Conservation (phyloP, 2,888 invertebrate genomes). For the Colletes collaris region DNA sequence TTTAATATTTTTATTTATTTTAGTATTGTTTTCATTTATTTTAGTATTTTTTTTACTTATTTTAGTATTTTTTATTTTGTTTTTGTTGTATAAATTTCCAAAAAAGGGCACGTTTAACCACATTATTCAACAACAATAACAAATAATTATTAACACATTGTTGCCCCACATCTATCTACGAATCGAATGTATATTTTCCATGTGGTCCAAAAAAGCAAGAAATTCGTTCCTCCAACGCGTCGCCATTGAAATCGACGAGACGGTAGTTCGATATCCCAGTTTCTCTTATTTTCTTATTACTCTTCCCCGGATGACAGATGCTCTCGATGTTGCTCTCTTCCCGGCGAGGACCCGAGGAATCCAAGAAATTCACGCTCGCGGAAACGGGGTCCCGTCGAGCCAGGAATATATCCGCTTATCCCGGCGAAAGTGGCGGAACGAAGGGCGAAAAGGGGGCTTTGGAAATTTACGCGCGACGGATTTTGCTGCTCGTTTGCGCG, state of each 20-base stretch:
- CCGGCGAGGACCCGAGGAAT: conserved; percentile 6
- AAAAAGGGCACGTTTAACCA: too few species aligned
- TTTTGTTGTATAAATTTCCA: too few species aligned
- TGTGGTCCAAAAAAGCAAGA: too few species aligned
- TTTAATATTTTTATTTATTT: too few species aligned
- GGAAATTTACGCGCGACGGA: conserved; percentile 69
- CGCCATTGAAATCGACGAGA: not conserved
- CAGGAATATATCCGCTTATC: conserved; percentile 58
- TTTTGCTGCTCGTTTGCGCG: conserved; percentile 67
- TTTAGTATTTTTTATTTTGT: too few species aligned
- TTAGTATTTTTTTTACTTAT: too few species aligned
- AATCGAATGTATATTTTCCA: too few species aligned
- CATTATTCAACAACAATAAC: too few species aligned
- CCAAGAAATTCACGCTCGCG: conserved; percentile 55
- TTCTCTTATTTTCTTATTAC: not conserved
- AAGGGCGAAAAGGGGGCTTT: conserved; percentile 24
- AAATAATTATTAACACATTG: too few species aligned
- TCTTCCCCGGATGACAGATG: conserved; percentile 32
- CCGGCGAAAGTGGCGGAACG: conserved; percentile 31
- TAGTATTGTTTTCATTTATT: too few species aligned
- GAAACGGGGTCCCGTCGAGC: conserved; percentile 44
- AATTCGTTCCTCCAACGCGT: not conserved
- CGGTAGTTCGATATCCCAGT: not conserved
- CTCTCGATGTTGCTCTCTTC: conserved; percentile 4
- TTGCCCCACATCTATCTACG: too few species aligned